These are phyloP conservation scores for Phania funesta DNA, from an alignment of 2,888 invertebrate species.

Conservation along the genomic window DNA sequence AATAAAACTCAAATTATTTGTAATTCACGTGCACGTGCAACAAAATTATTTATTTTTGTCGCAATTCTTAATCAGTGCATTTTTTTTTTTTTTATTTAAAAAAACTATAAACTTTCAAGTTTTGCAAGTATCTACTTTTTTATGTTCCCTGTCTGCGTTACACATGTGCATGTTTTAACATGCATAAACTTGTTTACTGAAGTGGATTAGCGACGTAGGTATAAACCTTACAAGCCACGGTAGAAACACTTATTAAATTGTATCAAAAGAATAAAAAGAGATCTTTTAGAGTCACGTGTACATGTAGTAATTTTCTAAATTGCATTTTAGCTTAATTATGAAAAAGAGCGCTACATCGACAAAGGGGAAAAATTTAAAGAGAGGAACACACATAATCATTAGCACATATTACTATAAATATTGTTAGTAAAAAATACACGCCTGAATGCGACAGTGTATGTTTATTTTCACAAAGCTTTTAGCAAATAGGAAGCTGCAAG, in stretches of 20 bases:
- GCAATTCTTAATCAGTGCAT: too few species aligned
- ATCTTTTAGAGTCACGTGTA: slow-evolving; percentile 29
- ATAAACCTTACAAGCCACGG: not conserved
- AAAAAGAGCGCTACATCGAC: not conserved
- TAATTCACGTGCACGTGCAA: too few species aligned
- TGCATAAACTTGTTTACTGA: too few species aligned
- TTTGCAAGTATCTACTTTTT: too few species aligned
- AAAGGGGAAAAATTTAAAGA: not conserved
- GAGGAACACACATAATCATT: not conserved
- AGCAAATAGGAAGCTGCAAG: not conserved
- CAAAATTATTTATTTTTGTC: too few species aligned
- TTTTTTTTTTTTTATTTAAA: too few species aligned
- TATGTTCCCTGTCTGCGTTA: too few species aligned
- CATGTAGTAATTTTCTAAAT: slow-evolving; percentile 33
- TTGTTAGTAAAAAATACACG: not conserved
- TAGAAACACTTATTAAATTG: slow-evolving; percentile 3
- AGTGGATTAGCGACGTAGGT: too few species aligned
- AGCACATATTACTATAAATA: too few species aligned
- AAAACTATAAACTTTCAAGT: too few species aligned
- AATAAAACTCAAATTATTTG: too few species aligned
- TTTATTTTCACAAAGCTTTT: not conserved
- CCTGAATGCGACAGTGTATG: not conserved
- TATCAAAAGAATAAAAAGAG: slow-evolving; percentile 5
- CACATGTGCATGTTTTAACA: too few species aligned
- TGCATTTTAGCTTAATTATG: slow-evolving; percentile 39